Base-by-base conservation (phyloP, 2,113 vertebrate genomes). In the Acrocephalus arundinaceus region DNA sequence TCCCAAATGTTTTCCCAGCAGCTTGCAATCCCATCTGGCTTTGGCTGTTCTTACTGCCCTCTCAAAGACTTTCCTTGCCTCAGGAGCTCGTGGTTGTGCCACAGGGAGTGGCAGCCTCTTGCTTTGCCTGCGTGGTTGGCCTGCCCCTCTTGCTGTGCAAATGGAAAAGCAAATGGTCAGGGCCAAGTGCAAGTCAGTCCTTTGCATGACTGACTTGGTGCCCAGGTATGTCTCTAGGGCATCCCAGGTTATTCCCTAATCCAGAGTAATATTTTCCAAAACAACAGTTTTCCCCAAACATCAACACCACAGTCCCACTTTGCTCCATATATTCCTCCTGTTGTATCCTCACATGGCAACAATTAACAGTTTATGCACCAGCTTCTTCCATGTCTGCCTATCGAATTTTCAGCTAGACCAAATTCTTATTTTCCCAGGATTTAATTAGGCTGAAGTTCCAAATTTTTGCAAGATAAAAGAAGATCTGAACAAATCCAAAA, bases 141-240 rank as follows among this genome's bases (percentile, higher is more conserved):
- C 4, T 8, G n/a, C 41, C 48, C 28, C 5, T 13, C 76, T 30
- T 41, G 87, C 81, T 68, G 49, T 37, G 65, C 54, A 93, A 54
- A 63, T 72, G 33, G 74, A 66, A 92, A 94, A 89, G 83, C 96
- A 96, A 98, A 94, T 94, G 93, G 98, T 97, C 61, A 20, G 98
- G 85, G 97, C 98, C 98, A 98, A 98, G 98, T 98, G 98, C 97
- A 96, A 95, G 95, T 76, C 37, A 75, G 76, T 65, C 76, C 76
- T 43, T 87, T 81, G 7, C 92, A 91, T 98, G 94, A 95, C 97
- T 98, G 98, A 98, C 98, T 98, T 97, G 68, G 93, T 98, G 98
- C 98, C 98, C 98, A 98, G 98, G 97, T 98, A 97, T 97, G 97
- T 96, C 96, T 66, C 81, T 8, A 28, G 96, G 96, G 95, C 72